Evolutionary conservation across 64 coral and sea anemone species (phyloP), one percentile per base, ranked within the genome.

Genomic region (Acropora yongei): DNA sequence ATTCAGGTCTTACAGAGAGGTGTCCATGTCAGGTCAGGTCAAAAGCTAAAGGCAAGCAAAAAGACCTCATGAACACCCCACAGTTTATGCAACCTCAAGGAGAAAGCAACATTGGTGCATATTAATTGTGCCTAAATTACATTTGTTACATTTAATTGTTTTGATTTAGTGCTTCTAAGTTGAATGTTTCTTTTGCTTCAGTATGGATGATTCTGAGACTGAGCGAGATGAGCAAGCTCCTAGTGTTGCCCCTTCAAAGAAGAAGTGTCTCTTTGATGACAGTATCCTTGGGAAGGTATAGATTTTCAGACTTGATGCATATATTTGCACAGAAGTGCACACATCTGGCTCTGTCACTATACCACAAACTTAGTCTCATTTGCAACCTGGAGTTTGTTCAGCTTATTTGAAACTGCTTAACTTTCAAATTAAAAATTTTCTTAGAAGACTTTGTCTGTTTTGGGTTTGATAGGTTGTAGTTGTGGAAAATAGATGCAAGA

Each of bases 271-370:
- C 11, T 97, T 91, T 78, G 93, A 97, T 94, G 92, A 97, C 78
- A 97, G 95, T 18, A 97, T 94, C 58, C 88, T 97, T 75, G 95
- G 92, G 40, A 97, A 97, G 95, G 95, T 97, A 55, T 4, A 41
- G 8, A 11, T 41, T 4, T 47, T 71, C 1, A 63, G 11, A 63
- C 58, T 13, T 3, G 16, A 71, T 19, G 30, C 30, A 30, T 5
- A 20, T 71, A 30, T 71, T 13, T 30, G 18, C 18, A 3, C 3
- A 44, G 44, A 6, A 47, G 3, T 5, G 1, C 10, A 20, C 7
- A 2, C n/a, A 72, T 72, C 6, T 10, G 51, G 10, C 51, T 55
- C 30, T 30, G 30, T 30, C 30, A 30, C 30, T 30, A 30, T 30
- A 30, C 30, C 30, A 30, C 30, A 30, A 30, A 30, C 30, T 30